Percentiles rank a stretch among this genome's conserved stretches.
phyloP scores from a whole-genome alignment of 2,113 vertebrate genomes.

The Macrotis lagotis region DNA sequence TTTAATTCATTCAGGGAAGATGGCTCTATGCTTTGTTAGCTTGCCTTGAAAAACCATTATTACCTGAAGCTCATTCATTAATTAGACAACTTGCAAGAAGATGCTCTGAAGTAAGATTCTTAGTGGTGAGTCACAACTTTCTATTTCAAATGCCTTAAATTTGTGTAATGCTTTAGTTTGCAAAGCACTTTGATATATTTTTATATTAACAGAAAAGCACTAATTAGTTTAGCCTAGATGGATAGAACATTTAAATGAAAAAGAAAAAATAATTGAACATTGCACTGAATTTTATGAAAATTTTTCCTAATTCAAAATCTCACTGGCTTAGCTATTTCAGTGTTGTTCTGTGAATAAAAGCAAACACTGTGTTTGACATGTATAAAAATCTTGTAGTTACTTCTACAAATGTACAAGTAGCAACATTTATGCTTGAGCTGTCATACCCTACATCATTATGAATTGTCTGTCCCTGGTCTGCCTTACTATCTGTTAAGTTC shows the following conservation, averaged over 20 bases:
- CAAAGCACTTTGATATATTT: neutral
- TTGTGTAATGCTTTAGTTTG: neutral
- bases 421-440: neutral
- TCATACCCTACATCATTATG: neutral
- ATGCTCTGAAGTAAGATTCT: conserved; percentile 91
- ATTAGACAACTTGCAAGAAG: conserved; percentile 96
- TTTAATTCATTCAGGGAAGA: conserved; percentile 86
- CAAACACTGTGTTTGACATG: neutral
- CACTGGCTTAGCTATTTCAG: neutral
- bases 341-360: neutral
- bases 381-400: neutral
- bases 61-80: conserved; percentile 97
- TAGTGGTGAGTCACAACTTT: conserved; percentile 86
- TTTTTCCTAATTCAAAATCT: neutral
- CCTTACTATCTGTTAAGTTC: neutral
- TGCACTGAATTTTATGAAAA: neutral
- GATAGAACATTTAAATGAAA: conserved; percentile 13
- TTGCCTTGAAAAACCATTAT: conserved; percentile 95
- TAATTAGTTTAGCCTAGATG: neutral
- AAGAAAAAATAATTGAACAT: conserved; percentile 1
- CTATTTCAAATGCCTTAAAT: neutral
- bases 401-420: neutral
- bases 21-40: conserved; percentile 95
- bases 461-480: neutral
- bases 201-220: neutral